These are phyloP conservation scores for Leptestheria dahalacensis DNA, from an alignment of 1,140 invertebrate species.

Conservation along the genomic window DNA sequence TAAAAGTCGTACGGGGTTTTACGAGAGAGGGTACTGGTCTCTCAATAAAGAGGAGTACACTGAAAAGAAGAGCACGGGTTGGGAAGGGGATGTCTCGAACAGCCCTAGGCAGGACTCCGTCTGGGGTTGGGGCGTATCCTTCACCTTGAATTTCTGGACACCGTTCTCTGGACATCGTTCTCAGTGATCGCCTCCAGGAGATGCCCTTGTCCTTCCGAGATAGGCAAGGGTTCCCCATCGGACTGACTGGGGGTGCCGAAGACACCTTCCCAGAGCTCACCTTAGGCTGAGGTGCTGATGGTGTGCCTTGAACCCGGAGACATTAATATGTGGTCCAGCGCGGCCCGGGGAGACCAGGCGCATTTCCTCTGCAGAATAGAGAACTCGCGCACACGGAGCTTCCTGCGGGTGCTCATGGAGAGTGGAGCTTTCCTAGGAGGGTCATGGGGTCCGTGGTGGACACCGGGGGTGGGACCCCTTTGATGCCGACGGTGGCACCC, in stretches of 20 bases:
- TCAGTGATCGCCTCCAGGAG: background rate
- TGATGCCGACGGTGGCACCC: background rate
- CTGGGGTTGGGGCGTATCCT: background rate
- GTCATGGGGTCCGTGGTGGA: background rate
- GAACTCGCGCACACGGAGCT: background rate
- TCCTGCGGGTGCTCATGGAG: background rate
- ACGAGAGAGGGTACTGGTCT: background rate
- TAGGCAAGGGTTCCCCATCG: background rate
- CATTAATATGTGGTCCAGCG: background rate
- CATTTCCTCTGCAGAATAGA: background rate
- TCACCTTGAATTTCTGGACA: too few species aligned
- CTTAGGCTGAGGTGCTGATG: background rate
- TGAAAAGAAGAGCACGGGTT: background rate
- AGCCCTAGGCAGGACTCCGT: background rate
- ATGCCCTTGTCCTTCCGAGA: background rate
- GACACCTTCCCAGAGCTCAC: slow-evolving; percentile 16
- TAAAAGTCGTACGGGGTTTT: slow-evolving; percentile 22
- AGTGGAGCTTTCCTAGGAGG: background rate
- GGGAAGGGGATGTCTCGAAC: background rate
- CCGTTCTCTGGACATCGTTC: background rate
- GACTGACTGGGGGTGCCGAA: slow-evolving; percentile 15
- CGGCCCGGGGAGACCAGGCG: background rate
- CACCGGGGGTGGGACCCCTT: background rate
- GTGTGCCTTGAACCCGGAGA: slow-evolving; percentile 13
- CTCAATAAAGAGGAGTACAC: background rate